These are phyloP conservation scores for Clarias pachynema DNA, from an alignment of 2,797 vertebrate genomes.

Conservation along the genomic window DNA sequence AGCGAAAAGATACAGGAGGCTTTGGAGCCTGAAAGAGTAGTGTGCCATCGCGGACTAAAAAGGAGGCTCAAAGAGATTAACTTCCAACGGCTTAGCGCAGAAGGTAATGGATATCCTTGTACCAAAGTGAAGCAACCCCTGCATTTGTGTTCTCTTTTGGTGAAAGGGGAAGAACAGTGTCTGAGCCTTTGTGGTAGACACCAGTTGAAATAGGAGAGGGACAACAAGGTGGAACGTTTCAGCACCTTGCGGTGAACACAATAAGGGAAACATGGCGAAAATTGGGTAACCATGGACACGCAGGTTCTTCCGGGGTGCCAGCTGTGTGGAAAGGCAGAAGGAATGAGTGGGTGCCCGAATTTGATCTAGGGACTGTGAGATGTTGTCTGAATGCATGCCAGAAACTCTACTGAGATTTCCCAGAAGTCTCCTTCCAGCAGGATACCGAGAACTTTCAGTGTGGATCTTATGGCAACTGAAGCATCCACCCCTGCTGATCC, in stretches of 20 bases:
- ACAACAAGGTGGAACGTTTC: conserved; percentile 69
- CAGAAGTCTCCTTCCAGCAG: conserved; percentile 8
- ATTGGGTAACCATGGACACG: conserved; percentile 61
- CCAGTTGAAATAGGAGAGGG: conserved; percentile 66
- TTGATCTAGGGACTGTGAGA: conserved; percentile 39
- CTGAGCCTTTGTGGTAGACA: conserved; percentile 50
- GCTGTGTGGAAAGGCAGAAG: conserved; percentile 29
- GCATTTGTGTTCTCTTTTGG: conserved; percentile 66
- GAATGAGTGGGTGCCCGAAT: conserved; percentile 28
- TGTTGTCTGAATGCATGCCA: neutral
- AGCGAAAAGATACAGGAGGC: conserved; percentile 40
- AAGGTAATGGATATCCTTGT: conserved; percentile 80
- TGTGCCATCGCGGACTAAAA: conserved; percentile 23
- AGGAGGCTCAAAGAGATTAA: conserved; percentile 76
- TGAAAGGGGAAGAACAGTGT: conserved; percentile 70
- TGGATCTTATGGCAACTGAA: conserved; percentile 32
- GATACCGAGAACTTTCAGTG: conserved; percentile 33
- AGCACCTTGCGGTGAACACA: conserved; percentile 66
- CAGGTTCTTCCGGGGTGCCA: conserved; percentile 40
- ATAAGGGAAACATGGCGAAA: conserved; percentile 49
- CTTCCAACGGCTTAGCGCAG: conserved; percentile 70
- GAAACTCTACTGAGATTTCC: conserved; percentile 62
- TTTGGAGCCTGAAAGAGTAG: conserved; percentile 44
- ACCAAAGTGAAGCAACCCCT: conserved; percentile 70
- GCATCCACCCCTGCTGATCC: conserved; percentile 35